Conservation (phyloP, 2,113 vertebrate genomes). For the Patagioenas fasciata region DNA sequence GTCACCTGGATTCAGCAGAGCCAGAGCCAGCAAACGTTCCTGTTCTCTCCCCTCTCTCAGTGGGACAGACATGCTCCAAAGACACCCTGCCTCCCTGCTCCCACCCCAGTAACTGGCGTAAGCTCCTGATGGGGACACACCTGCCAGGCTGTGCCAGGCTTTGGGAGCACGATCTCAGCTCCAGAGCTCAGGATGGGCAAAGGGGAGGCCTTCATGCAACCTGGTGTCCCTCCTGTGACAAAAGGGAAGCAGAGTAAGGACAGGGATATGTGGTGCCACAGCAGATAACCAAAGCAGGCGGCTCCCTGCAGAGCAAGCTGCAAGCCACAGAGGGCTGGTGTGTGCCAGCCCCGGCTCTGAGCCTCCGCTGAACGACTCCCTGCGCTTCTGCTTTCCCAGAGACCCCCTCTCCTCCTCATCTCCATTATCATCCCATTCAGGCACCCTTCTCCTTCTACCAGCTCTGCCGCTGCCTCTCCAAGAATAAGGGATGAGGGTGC, state of each 20-base stretch:
- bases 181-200: fast-evolving
- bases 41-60: background rate
- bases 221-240: background rate
- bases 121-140: background rate
- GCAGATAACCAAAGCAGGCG: background rate
- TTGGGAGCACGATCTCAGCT: background rate
- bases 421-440: background rate
- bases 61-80: background rate
- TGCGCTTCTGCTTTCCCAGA: background rate
- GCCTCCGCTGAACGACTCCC: background rate
- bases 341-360: background rate
- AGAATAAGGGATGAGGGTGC: background rate
- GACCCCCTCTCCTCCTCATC: background rate
- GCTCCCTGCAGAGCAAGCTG: background rate
- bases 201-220: background rate
- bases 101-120: fast-evolving
- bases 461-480: background rate
- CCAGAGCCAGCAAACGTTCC: background rate
- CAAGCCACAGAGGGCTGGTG: background rate
- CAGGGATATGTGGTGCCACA: background rate
- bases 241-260: background rate
- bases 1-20: background rate
- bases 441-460: fast-evolving
- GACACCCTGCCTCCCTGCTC: background rate
- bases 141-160: background rate